Evolutionary conservation across 2,888 invertebrate genomes (phyloP), one percentile per base, ranked within the genome.

Genomic region (Diarsia brunnea): DNA sequence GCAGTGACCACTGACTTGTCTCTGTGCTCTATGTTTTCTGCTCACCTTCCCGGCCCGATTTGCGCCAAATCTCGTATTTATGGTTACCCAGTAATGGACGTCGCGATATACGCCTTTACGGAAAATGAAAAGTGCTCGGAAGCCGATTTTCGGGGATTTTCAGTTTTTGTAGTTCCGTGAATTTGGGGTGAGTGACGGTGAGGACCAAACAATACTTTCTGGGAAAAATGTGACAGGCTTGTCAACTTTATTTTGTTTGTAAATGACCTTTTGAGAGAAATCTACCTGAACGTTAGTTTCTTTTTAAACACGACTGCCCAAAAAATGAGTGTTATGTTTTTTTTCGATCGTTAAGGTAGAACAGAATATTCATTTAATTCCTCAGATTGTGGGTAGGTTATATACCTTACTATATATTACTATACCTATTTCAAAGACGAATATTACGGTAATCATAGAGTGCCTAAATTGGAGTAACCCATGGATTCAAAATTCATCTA

Each of bases 1-100:
- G 43, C n/a, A 12, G 21, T 11, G 3, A 38, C 61, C 21, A 38
- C 0, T n/a, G 61, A 21, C 21, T 2, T 21, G 43, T 63, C n/a
- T 16, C 63, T 16, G 8, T 63, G n/a, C n/a, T 63, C 63, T 63
- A 43, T 63, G 43, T 19, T 43, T 63, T 63, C 21, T 72, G 71
- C 66, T 65, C 73, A 69, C 58, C 69, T 78, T 64, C 53, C 38
- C 31, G 43, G 55, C 78, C 49, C 55, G 65, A 73, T 82, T 78
- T 67, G 24, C 47, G 51, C n/a, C n/a, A 77, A 87, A 85, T 75
- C 77, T 70, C 49, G 65, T 71, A 85, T 87, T 85, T 79, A 80
- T 73, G 72, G 64, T 67, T 64, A 70, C 53, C 45, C 65, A n/a
- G 85, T 85, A 83, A 86, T 86, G 86, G 79, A 75, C 60, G 74